A percentile compares a stretch with the other conserved stretches of the same genome.
Conservation (phyloP, 1,140 invertebrate genomes). For the Rhagoletis zephyria region DNA sequence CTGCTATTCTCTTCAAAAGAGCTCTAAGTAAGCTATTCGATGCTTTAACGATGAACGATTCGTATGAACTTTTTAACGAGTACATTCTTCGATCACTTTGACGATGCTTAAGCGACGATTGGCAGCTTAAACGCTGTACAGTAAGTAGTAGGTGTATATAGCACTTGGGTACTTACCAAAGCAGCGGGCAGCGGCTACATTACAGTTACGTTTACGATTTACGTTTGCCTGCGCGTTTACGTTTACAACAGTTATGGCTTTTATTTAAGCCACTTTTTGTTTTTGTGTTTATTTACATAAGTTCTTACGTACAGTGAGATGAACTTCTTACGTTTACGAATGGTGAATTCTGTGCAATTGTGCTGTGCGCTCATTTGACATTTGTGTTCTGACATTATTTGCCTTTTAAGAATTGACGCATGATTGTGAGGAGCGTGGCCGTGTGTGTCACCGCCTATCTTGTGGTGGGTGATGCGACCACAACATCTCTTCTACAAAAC, state of each 20-base stretch:
- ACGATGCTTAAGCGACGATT: neutral
- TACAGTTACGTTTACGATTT: conserved; percentile 9
- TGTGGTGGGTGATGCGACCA: conserved; percentile 70
- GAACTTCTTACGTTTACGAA: neutral
- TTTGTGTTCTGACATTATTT: conserved; percentile 45
- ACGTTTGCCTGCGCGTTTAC: neutral
- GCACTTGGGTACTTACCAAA: conserved; percentile 36
- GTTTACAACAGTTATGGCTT: conserved; percentile 17
- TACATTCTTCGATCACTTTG: neutral
- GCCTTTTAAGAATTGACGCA: conserved; percentile 25
- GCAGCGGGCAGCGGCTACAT: neutral
- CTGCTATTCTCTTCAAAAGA: neutral
- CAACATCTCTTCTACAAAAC: conserved; percentile 73
- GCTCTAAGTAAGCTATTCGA: neutral
- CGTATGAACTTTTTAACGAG: neutral
- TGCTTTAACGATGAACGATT: neutral
- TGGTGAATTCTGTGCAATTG: conserved; percentile 18
- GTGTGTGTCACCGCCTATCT: conserved; percentile 56
- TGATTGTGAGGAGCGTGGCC: conserved; percentile 58
- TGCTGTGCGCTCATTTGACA: conserved; percentile 50
- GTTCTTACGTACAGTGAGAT: conserved; percentile 7
- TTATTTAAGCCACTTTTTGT: neutral
- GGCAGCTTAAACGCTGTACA: conserved; percentile 29
- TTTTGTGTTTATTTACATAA: neutral
- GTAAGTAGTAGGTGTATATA: too few relatives aligned